phyloP scores from a whole-genome alignment of 1,140 invertebrate species.

The Brachionus asplanchnoidis region DNA sequence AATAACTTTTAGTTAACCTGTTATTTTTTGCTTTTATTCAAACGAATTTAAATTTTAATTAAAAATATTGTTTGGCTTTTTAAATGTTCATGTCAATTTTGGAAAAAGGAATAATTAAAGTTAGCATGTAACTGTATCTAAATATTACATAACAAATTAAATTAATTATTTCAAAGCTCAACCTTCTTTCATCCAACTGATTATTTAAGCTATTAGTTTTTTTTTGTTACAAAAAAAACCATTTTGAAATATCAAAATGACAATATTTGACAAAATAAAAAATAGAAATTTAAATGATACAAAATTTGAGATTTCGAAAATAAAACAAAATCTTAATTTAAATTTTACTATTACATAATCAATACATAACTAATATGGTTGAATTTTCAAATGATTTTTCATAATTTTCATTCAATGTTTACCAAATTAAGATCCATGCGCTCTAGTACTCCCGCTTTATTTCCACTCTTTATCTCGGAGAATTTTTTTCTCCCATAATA shows the following conservation, averaged over 20 bases:
- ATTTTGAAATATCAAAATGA: not conserved
- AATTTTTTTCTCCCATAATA: not conserved
- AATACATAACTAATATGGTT: not conserved
- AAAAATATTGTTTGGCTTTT: not conserved
- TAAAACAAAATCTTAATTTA: constrained; percentile 1
- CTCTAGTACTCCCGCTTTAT: not conserved
- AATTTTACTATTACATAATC: constrained; percentile 18
- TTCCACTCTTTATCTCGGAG: not conserved
- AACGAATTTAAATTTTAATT: too few species aligned
- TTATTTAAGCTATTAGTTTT: not conserved
- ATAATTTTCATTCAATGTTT: not conserved
- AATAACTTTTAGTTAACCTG: too few species aligned
- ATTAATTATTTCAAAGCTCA: not conserved
- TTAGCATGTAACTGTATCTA: not conserved
- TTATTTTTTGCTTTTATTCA: too few species aligned
- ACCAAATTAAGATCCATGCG: not conserved
- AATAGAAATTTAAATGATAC: not conserved
- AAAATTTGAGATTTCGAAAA: not conserved
- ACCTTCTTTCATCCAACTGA: not conserved
- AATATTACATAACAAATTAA: not conserved
- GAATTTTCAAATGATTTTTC: not conserved
- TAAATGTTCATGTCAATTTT: not conserved
- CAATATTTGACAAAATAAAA: not conserved
- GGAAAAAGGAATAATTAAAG: not conserved
- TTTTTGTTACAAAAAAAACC: not conserved